phyloP scores from a whole-genome alignment of 2,797 vertebrate species.

The Eulemur albifrons region DNA sequence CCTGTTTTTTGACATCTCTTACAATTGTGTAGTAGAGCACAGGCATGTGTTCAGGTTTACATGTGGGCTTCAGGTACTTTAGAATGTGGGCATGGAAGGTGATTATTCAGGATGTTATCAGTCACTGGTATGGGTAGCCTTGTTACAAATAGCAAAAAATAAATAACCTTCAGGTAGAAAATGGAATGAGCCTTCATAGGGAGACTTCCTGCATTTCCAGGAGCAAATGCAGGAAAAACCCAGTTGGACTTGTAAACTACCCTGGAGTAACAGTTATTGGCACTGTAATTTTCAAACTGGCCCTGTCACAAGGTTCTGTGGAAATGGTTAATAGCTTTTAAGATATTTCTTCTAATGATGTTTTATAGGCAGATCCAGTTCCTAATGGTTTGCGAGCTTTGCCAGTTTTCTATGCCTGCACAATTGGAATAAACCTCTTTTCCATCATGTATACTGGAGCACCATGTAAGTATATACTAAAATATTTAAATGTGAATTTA shows the following conservation, averaged over 20 bases:
- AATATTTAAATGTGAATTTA: slow-evolving; percentile 72
- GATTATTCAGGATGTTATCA: not conserved
- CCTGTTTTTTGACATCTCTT: not conserved
- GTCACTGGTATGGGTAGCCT: not conserved
- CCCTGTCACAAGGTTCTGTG: not conserved
- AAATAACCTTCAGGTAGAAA: not conserved
- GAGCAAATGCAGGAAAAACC: not conserved
- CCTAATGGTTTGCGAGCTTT: slow-evolving; percentile 94
- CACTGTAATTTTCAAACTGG: not conserved
- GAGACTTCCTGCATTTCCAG: not conserved
- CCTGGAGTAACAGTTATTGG: not conserved
- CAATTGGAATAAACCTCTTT: slow-evolving; percentile 95
- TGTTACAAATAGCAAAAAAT: not conserved
- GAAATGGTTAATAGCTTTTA: slow-evolving; percentile 13
- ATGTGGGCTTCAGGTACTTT: not conserved
- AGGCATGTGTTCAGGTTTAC: not conserved
- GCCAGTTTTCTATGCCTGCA: slow-evolving; percentile 95
- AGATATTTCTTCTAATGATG: slow-evolving; percentile 27
- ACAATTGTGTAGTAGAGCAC: not conserved
- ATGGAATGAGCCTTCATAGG: not conserved
- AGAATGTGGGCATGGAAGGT: not conserved
- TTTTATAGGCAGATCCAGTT: slow-evolving; percentile 91
- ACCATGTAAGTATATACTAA: slow-evolving; percentile 89
- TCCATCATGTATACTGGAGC: slow-evolving; percentile 96
- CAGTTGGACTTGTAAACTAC: not conserved